phyloP scores from a whole-genome alignment of 1,140 invertebrate genomes.

The Octopus sinensis region DNA sequence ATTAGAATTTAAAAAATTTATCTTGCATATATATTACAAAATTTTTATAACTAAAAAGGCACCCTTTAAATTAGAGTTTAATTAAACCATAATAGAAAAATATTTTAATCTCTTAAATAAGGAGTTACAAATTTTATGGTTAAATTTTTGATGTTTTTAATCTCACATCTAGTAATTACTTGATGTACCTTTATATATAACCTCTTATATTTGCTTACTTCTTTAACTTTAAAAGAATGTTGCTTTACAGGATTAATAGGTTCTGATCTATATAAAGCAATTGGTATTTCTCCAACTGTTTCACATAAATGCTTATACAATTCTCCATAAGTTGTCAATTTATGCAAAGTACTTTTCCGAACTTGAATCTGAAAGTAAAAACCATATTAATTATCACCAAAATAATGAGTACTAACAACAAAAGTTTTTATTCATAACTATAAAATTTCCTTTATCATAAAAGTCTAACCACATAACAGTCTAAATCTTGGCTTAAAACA shows the following conservation, averaged over 20 bases:
- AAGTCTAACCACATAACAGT: too few species aligned
- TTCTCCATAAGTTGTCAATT: slow-evolving; percentile 45
- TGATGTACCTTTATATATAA: slow-evolving; percentile 12
- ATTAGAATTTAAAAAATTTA: too few species aligned
- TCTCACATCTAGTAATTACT: not conserved
- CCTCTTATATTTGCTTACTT: slow-evolving; percentile 6
- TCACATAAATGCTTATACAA: slow-evolving; percentile 44
- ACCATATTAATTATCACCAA: too few species aligned
- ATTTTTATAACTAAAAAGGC: too few species aligned
- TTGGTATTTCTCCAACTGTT: slow-evolving; percentile 48
- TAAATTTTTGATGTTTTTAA: slow-evolving; percentile 24
- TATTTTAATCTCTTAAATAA: too few species aligned
- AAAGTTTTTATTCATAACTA: too few species aligned
- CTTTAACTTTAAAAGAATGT: not conserved
- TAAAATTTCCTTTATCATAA: too few species aligned
- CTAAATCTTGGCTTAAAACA: too few species aligned
- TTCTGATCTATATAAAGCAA: slow-evolving; percentile 51
- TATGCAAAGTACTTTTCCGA: slow-evolving; percentile 34
- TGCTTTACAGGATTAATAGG: not conserved
- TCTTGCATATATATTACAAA: too few species aligned
- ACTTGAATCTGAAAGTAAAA: slow-evolving; percentile 40
- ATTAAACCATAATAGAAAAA: too few species aligned
- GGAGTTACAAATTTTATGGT: not conserved
- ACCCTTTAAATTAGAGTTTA: too few species aligned
- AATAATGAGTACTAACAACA: too few species aligned